A percentile compares a stretch with the other conserved stretches of the same genome.
Conservation (phyloP, 2,888 invertebrate genomes). For the Drosophila glabriapex region DNA sequence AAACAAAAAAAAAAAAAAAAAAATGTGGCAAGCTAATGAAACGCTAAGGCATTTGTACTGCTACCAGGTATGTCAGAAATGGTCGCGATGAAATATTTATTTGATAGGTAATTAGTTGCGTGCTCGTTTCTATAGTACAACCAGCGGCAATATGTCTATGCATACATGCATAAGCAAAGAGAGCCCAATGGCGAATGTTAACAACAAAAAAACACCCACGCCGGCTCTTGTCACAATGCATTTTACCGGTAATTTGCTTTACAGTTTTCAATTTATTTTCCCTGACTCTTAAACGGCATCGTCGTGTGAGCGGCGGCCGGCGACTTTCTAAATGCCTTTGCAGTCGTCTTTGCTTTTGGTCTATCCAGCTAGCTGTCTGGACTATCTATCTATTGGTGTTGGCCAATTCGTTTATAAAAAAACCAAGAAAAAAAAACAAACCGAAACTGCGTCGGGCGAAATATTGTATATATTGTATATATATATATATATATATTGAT, state of each 20-base stretch:
- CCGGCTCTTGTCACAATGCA: slow-evolving; percentile 79
- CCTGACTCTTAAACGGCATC: slow-evolving; percentile 61
- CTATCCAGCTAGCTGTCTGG: slow-evolving; percentile 54
- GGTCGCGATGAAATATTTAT: slow-evolving; percentile 35
- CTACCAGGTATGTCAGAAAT: slow-evolving; percentile 3
- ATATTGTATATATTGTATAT: slow-evolving; percentile 38
- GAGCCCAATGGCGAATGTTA: slow-evolving; percentile 29
- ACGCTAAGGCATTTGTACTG: neutral
- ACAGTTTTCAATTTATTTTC: slow-evolving; percentile 80
- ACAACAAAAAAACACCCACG: slow-evolving; percentile 59
- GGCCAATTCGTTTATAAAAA: slow-evolving; percentile 70
- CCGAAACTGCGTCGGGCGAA: slow-evolving; percentile 34
- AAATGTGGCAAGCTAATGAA: neutral
- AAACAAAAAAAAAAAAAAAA: neutral
- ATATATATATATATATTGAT: slow-evolving; percentile 33
- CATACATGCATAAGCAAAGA: slow-evolving; percentile 25
- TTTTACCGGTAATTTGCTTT: slow-evolving; percentile 80
- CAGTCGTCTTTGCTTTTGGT: slow-evolving; percentile 47
- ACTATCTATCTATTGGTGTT: slow-evolving; percentile 68
- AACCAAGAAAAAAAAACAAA: slow-evolving; percentile 24
- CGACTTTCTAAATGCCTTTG: slow-evolving; percentile 75
- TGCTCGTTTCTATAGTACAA: slow-evolving; percentile 8
- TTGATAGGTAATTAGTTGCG: slow-evolving; percentile 40
- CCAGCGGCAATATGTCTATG: slow-evolving; percentile 12
- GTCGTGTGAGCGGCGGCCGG: slow-evolving; percentile 67